Evolutionary conservation across 2,113 vertebrate genomes (phyloP), one percentile per base, ranked within the genome.

Genomic region (Chinchilla lanigera): DNA sequence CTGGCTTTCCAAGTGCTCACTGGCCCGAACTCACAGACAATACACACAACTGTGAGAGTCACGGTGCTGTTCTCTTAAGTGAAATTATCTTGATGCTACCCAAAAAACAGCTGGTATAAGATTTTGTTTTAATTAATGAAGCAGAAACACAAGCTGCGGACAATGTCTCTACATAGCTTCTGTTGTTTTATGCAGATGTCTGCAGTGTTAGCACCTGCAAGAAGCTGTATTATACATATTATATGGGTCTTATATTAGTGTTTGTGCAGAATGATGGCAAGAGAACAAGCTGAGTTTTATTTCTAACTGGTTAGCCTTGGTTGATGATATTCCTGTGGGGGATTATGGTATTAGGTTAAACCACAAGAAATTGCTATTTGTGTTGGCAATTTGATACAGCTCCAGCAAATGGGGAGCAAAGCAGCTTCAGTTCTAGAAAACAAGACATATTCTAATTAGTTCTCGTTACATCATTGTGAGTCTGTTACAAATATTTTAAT

Each of bases 91-190:
- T 58, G n/a, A 41, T 84, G 28, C 56, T 86, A 82, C 69, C 65
- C 65, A n/a, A 56, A 58, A 75, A 16, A 5, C n/a, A 63, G 94
- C 92, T 90, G 61, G 8, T 24, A 33, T 26, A 82, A 75, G 44
- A 35, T 20, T 19, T 56, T 81, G n/a, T 96, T 63, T 75, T 38
- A 63, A 77, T 92, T 95, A 92, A 92, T 85, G 63, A 95, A 90
- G 14, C 61, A 93, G 89, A 93, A 94, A 58, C 30, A 41, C 28
- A 83, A 80, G 44, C 58, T 56, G 33, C 86, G 63, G 87, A 26
- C 26, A 56, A 78, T 60, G 16, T 54, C 10, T 81, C 0, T 71
- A 77, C 84, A 60, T 60, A 94, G 24, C 0, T 30, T 84, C 75
- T 58, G 20, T 86, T 93, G 38, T 84, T 80, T 56, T 35, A 11